These are phyloP conservation scores for Hydrolagus affinis DNA, from an alignment of 2,113 vertebrate species.

Conservation along the genomic window DNA sequence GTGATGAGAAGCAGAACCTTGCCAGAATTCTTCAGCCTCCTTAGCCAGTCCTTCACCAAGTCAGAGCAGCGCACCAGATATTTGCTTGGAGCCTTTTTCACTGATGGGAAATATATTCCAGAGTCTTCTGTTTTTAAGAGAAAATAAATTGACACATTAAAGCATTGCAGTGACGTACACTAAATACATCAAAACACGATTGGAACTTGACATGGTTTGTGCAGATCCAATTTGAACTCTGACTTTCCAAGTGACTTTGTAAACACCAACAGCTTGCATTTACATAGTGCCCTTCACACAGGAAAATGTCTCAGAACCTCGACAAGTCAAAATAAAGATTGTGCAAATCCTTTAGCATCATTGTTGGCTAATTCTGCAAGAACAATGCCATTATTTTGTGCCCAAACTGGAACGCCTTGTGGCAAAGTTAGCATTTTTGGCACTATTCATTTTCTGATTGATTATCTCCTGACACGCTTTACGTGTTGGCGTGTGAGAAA, in stretches of 20 bases:
- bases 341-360: neutral
- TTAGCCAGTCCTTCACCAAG: constrained; percentile 79
- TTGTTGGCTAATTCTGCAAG: neutral
- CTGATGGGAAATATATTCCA: constrained; percentile 82
- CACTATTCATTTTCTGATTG: no score
- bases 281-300: no score
- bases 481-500: no score
- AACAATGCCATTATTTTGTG: no score
- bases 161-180: neutral
- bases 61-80: constrained; percentile 80
- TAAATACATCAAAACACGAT: neutral
- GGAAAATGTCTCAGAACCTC: no score
- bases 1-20: constrained; percentile 84
- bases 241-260: neutral
- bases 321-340: neutral
- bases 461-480: no score
- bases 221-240: neutral
- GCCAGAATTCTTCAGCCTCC: constrained; percentile 69
- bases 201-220: no score
- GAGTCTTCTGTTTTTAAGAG: constrained; percentile 64
- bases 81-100: constrained; percentile 74
- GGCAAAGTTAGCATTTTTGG: no score
- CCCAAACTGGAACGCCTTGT: no score
- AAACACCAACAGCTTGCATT: no score
- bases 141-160: constrained; percentile 34